A percentile compares a stretch with the other conserved stretches of the same genome.
phyloP scores from a whole-genome alignment of 2,888 invertebrate genomes.

The Pyrochroa serraticornis region DNA sequence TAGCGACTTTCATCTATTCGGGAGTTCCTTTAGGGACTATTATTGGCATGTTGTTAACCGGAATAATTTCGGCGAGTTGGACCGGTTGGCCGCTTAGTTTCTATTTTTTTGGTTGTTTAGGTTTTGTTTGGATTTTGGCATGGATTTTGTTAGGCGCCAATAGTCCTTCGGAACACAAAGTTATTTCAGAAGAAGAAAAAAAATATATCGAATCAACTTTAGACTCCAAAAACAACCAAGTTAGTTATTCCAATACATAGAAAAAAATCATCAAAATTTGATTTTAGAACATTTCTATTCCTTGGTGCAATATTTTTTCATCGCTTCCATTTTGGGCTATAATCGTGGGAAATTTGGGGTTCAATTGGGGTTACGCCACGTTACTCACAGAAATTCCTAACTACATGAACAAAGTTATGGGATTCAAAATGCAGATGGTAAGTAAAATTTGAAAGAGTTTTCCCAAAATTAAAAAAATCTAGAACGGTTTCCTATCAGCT shows the following conservation, averaged over 20 bases:
- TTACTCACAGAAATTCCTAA: slow-evolving; percentile 80
- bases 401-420: slow-evolving; percentile 75
- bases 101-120: slow-evolving; percentile 5
- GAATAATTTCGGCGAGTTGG: slow-evolving; percentile 5
- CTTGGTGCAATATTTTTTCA: slow-evolving; percentile 74
- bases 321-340: slow-evolving; percentile 79
- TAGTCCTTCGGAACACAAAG: slow-evolving; percentile 11
- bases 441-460: slow-evolving; percentile 31
- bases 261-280: not conserved
- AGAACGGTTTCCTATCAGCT: slow-evolving; percentile 71
- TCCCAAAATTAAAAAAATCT: slow-evolving; percentile 36
- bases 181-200: slow-evolving; percentile 13
- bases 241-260: slow-evolving; percentile 44
- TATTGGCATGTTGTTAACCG: slow-evolving; percentile 60
- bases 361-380: slow-evolving; percentile 83
- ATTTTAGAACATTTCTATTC: slow-evolving; percentile 60
- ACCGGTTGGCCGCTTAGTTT: slow-evolving; percentile 17
- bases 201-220: slow-evolving; percentile 12
- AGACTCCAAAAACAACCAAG: slow-evolving; percentile 31
- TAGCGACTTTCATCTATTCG: slow-evolving; percentile 68
- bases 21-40: slow-evolving; percentile 80
- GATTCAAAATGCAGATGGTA: slow-evolving; percentile 73
- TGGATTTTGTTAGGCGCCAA: slow-evolving; percentile 6
- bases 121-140: slow-evolving; percentile 5
- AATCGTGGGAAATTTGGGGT: slow-evolving; percentile 65